phyloP scores from a whole-genome alignment of 2,113 vertebrate species.

The Megaceryle maxima region DNA sequence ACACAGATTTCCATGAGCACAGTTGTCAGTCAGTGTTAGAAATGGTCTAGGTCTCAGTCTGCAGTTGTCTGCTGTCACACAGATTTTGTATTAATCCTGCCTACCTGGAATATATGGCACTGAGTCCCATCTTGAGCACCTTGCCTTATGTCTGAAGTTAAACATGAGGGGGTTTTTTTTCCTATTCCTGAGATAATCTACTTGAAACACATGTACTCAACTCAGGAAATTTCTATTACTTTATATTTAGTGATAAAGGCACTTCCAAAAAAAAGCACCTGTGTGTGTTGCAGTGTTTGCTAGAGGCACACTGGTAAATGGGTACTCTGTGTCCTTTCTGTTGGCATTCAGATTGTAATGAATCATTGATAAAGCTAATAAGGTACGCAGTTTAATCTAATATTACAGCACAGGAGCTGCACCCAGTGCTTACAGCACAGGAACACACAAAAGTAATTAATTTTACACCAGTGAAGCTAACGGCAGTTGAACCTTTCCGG shows the following conservation, averaged over 20 bases:
- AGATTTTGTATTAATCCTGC: background rate
- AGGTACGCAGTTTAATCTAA: slow-evolving; percentile 58
- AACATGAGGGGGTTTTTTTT: accelerated
- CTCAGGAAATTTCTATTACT: background rate
- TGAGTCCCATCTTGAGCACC: background rate
- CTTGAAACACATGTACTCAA: background rate
- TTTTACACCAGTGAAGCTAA: slow-evolving; percentile 17
- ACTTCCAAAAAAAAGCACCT: background rate
- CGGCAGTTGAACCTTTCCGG: slow-evolving; percentile 21
- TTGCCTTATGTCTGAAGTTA: background rate
- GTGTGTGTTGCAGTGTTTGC: slow-evolving; percentile 11
- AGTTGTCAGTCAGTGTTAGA: background rate
- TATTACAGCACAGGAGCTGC: slow-evolving; percentile 42
- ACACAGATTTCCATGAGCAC: background rate
- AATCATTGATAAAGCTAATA: slow-evolving; percentile 67
- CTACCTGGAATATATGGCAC: background rate
- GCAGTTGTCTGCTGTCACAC: background rate
- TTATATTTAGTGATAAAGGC: background rate
- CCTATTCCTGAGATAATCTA: background rate
- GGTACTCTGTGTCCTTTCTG: slow-evolving; percentile 42
- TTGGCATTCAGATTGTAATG: slow-evolving; percentile 33
- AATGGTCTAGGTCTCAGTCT: background rate
- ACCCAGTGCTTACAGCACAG: slow-evolving; percentile 21
- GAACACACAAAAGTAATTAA: slow-evolving; percentile 57
- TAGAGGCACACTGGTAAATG: slow-evolving; percentile 9